Evolutionary conservation across 2,888 invertebrate genomes (phyloP).

Genomic region (Drosophila niveifrons): DNA sequence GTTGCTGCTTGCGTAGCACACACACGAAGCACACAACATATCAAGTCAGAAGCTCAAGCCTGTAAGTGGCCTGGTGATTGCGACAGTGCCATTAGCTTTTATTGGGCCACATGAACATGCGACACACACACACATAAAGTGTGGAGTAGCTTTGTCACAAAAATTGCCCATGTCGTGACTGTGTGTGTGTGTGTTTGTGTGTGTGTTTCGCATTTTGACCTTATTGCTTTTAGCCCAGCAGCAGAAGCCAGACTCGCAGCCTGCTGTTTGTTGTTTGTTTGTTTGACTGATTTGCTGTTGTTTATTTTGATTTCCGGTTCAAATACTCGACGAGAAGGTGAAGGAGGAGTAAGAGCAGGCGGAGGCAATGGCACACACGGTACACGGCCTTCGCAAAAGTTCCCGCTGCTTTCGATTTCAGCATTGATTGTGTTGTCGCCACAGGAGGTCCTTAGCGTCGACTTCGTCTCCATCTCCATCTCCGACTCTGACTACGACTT

Average conservation of each 20-base stretch:
- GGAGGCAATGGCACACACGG: not conserved
- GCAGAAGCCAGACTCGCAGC: slow-evolving; percentile 23
- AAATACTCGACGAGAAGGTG: slow-evolving; percentile 56
- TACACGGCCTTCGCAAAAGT: slow-evolving; percentile 46
- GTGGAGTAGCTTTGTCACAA: slow-evolving; percentile 62
- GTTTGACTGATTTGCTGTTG: slow-evolving; percentile 79
- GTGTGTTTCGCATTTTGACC: slow-evolving; percentile 54
- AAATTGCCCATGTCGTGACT: slow-evolving; percentile 57
- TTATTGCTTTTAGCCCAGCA: slow-evolving; percentile 74
- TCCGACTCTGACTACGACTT: no score
- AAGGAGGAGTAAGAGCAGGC: not conserved
- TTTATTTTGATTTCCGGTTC: slow-evolving; percentile 80
- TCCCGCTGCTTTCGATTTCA: slow-evolving; percentile 74
- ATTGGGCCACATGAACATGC: slow-evolving; percentile 55
- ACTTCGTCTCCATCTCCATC: not conserved
- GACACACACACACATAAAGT: slow-evolving; percentile 8
- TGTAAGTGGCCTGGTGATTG: slow-evolving; percentile 54
- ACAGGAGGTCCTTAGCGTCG: slow-evolving; percentile 47
- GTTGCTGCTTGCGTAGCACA: not conserved
- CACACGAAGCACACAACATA: not conserved
- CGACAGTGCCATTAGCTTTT: slow-evolving; percentile 62
- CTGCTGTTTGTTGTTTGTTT: slow-evolving; percentile 68
- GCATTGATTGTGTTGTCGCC: slow-evolving; percentile 74
- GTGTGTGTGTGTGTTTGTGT: slow-evolving; percentile 23
- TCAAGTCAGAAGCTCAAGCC: slow-evolving; percentile 27